phyloP scores from a whole-genome alignment of 1,140 invertebrate species.

The Drusus annulatus region DNA sequence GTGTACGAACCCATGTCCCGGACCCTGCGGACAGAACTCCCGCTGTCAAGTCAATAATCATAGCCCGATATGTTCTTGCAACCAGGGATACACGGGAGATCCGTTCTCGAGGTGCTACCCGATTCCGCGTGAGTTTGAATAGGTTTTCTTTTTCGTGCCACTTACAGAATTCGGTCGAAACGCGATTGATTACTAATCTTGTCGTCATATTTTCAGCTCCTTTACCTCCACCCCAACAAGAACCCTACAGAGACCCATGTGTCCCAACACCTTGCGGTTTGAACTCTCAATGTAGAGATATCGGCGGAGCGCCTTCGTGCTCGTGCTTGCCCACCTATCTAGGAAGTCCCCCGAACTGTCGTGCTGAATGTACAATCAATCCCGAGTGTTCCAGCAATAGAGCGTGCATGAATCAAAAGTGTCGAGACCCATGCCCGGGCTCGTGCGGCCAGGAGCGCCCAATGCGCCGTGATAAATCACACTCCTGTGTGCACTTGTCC shows the following conservation, averaged over 20 bases:
- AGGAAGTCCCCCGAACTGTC: slow-evolving; percentile 80
- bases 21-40: slow-evolving; percentile 75
- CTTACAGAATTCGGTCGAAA: background rate
- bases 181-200: background rate
- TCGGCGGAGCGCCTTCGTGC: slow-evolving; percentile 77
- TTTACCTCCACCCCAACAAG: slow-evolving; percentile 43
- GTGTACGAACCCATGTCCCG: slow-evolving; percentile 76
- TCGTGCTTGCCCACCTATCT: slow-evolving; percentile 77
- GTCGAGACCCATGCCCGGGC: slow-evolving; percentile 80
- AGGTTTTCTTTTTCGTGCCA: background rate
- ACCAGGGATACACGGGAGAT: slow-evolving; percentile 76
- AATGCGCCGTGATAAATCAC: slow-evolving; percentile 80
- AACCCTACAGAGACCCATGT: slow-evolving; percentile 75
- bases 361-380: slow-evolving; percentile 82
- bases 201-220: slow-evolving; percentile 60
- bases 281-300: slow-evolving; percentile 79
- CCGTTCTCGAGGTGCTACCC: slow-evolving; percentile 75
- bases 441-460: slow-evolving; percentile 78
- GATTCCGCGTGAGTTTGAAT: slow-evolving; percentile 61
- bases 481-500: slow-evolving; percentile 79
- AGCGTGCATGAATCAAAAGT: slow-evolving; percentile 81
- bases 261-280: slow-evolving; percentile 82
- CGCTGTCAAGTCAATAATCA: slow-evolving; percentile 78
- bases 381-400: slow-evolving; percentile 79
- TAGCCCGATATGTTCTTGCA: slow-evolving; percentile 75